These are phyloP conservation scores for Phorcus lineatus DNA, from an alignment of 2,888 invertebrate genomes.

Conservation along the genomic window DNA sequence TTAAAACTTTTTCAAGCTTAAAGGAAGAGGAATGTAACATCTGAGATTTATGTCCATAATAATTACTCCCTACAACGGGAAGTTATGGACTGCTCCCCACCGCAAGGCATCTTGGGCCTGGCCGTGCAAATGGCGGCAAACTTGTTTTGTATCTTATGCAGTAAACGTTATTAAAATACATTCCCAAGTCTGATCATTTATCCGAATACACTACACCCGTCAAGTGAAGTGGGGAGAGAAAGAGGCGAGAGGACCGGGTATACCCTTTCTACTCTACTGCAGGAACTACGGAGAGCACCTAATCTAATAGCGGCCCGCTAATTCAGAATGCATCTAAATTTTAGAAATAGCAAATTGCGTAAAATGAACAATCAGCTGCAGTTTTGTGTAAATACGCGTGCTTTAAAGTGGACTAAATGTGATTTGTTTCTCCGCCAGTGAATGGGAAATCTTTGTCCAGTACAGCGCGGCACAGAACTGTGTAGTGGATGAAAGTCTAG, in stretches of 20 bases:
- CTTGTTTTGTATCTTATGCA: no score
- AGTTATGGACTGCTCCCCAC: no score
- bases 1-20: no score
- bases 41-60: no score
- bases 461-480: not conserved
- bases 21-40: no score
- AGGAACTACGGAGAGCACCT: conserved; percentile 2
- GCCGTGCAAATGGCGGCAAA: no score
- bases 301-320: conserved; percentile 8
- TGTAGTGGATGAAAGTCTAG: conserved; percentile 7
- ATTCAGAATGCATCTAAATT: conserved; percentile 19
- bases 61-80: no score
- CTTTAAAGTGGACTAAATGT: conserved; percentile 10
- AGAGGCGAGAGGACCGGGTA: not conserved
- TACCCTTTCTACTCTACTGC: not conserved
- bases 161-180: no score
- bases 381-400: conserved; percentile 24
- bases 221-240: not conserved
- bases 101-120: no score
- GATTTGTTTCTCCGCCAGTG: not conserved
- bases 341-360: conserved; percentile 25
- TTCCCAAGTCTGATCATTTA: no score
- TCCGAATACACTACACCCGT: no score
- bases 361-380: conserved; percentile 21
- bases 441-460: not conserved